phyloP scores from a whole-genome alignment of 2,113 vertebrate genomes.

The Ammodramus savannarum region DNA sequence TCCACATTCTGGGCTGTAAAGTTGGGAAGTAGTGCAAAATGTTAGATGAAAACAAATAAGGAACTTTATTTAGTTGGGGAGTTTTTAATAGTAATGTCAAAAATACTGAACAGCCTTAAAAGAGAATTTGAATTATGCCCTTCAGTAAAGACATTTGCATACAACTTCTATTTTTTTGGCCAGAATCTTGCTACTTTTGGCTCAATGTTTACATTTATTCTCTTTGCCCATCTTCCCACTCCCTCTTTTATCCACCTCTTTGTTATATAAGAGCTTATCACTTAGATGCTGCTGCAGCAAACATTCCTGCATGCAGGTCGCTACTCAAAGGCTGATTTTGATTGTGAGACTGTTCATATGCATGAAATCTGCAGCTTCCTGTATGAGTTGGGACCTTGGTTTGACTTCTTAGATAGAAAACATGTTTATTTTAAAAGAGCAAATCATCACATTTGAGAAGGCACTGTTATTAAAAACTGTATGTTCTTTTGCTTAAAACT shows the following conservation, averaged over 20 bases:
- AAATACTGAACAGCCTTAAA: background rate
- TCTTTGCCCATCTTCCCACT: background rate
- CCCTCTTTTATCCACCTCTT: background rate
- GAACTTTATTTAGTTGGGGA: background rate
- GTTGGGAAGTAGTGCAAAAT: background rate
- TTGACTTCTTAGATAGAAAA: background rate
- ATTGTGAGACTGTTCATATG: background rate
- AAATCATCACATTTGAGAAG: background rate
- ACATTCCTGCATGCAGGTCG: background rate
- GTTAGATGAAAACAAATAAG: background rate
- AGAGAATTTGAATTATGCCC: background rate
- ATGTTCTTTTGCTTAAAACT: background rate
- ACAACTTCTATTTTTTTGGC: background rate
- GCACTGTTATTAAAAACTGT: background rate
- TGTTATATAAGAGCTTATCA: background rate
- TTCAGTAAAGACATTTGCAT: background rate
- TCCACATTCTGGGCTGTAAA: background rate
- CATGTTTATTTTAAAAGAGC: background rate
- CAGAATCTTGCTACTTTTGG: background rate
- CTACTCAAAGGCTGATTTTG: background rate
- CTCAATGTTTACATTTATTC: background rate
- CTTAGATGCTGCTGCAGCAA: background rate
- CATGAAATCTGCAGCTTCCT: background rate
- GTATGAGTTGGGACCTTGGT: background rate
- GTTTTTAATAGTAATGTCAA: background rate